Evolutionary conservation across 2,888 invertebrate species (phyloP), one percentile per base, ranked within the genome.

Genomic region (Pristionchus exspectatus): DNA sequence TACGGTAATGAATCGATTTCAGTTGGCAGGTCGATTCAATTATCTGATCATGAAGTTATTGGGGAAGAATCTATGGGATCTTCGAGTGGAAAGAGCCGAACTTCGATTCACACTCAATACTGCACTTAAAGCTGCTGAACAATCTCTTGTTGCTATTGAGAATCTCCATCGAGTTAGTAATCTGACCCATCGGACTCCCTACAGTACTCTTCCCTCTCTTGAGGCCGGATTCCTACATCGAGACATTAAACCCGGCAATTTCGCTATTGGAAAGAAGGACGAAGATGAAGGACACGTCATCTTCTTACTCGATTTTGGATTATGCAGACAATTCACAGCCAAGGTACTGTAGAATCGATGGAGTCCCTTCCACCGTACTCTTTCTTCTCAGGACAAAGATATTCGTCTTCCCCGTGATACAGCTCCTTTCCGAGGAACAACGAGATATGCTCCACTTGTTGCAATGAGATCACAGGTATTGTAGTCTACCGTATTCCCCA

Each of bases 371-470:
- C 59, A 85, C 56, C 50, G 59, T 56, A 38, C 18, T 74, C 30
- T 74, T 74, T 74, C 14, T 0, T 38, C 38, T 66, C 69, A 91
- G 77, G 90, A 91, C n/a, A 92, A 93, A 69, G 92, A 92, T 86
- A 90, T 93, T 59, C 92, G 93, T 33, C 91, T 91, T 69, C 93
- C 92, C 44, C 81, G 94, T 56, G 88, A 90, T 10, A 59, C 81
- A 21, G 93, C 93, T 24, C 93, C 93, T 5, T 94, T 93, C 90
- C 92, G 94, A 21, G 94, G 94, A 1, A 94, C 94, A 10, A 93
- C 93, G 27, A 91, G 94, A 10, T 94, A 94, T 88, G 94, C 94
- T 14, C 91, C 94, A 3, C 63, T 93, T 16, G 90, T 91, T 24
- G 92, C 93, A 21, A 92, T 93, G 91, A 83, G 84, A 12, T 88